Percentiles rank a stretch among this genome's conserved stretches.
Conservation (phyloP, 35 echinoderm and acorn worm species). For the Apostichopus californicus region DNA sequence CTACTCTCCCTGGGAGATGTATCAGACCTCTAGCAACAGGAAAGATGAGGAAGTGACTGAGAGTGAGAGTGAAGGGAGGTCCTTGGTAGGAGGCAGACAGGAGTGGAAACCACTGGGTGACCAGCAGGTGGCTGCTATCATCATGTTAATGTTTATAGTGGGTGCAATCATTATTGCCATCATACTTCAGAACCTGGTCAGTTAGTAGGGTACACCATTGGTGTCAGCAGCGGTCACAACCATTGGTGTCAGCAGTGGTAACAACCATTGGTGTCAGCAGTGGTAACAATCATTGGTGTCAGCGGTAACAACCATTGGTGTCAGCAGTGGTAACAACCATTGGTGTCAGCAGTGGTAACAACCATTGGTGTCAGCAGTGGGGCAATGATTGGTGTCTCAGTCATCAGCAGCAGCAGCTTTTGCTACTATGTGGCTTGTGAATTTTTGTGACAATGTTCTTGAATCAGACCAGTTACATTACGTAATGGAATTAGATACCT, state of each 20-base stretch:
- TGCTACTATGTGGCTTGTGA: conserved; percentile 1
- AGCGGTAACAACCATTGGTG: neutral
- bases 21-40: conserved; percentile 50
- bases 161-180: conserved; percentile 86
- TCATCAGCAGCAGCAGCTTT: conserved; percentile 6
- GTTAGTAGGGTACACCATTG: conserved; percentile 26
- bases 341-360: neutral
- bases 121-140: conserved; percentile 79
- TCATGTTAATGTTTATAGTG: conserved; percentile 69
- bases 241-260: conserved; percentile 5
- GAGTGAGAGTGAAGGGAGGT: neutral
- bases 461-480: neutral
- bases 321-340: neutral
- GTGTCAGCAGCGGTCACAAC: neutral
- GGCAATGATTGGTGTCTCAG: neutral
- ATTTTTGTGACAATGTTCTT: conserved; percentile 9
- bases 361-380: neutral
- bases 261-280: neutral
- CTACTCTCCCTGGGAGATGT: conserved; percentile 78
- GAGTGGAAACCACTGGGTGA: conserved; percentile 77
- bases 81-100: conserved; percentile 20
- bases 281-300: neutral
- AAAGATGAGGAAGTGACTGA: conserved; percentile 1
- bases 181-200: conserved; percentile 71
- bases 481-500: neutral